A percentile compares a stretch with the other conserved stretches of the same genome.
These are phyloP conservation scores for Lineus longissimus DNA, from an alignment of 1,140 invertebrate species.

Conservation along the genomic window DNA sequence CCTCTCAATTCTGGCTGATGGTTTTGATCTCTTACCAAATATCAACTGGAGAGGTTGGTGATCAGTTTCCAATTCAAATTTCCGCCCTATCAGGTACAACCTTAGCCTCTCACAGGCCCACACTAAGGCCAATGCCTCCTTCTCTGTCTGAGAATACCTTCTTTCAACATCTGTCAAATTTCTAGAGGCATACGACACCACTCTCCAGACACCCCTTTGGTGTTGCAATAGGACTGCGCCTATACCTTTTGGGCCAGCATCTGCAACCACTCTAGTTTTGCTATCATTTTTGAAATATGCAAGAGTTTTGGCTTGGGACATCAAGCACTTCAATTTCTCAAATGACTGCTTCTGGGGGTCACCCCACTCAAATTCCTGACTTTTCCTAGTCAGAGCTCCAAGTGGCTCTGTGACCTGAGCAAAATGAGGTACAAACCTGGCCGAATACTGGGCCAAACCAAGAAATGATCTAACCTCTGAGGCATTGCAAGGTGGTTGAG, in stretches of 20 bases:
- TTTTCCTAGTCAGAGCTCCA: neutral
- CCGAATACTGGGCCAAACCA: conserved; percentile 13
- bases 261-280: conserved; percentile 2
- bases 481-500: neutral
- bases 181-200: neutral
- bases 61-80: conserved; percentile 5
- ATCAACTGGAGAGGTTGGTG: conserved; percentile 7
- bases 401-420: neutral
- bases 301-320: neutral
- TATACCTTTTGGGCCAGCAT: conserved; percentile 2
- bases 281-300: neutral
- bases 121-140: neutral
- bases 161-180: conserved; percentile 6
- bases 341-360: neutral
- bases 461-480: conserved; percentile 15
- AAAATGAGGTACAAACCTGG: conserved; percentile 9
- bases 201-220: neutral
- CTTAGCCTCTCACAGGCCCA: conserved; percentile 5
- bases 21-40: conserved; percentile 1
- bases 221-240: conserved; percentile 5
- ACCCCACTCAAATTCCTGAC: neutral
- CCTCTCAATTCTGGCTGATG: conserved; percentile 1
- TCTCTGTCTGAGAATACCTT: conserved; percentile 8
- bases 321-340: neutral
- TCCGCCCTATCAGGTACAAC: neutral